Evolutionary conservation across 2,888 invertebrate species (phyloP), one percentile per base, ranked within the genome.

Genomic region (Thymelicus sylvestris): DNA sequence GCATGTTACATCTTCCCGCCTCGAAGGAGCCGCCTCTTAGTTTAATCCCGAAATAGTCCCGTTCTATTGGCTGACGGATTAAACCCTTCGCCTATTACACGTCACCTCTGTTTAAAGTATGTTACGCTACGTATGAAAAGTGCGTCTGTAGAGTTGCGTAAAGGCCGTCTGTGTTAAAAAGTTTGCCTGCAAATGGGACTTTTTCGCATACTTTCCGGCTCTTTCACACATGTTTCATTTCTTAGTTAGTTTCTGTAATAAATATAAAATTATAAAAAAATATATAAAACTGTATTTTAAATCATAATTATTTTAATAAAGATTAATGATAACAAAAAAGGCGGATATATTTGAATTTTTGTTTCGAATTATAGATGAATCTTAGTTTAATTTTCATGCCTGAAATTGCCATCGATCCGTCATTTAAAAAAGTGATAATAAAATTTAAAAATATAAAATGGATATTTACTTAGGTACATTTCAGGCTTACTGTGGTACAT

Each of bases 21-120:
- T 86, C 84, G 78, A 75, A 75, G 78, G 80, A 83, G 83, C 88
- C 89, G 88, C 90, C 90, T 88, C 86, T 84, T 80, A 82, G 74
- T 79, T 80, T 80, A 83, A 83, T 88, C 86, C 86, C 83, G 78
- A 85, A 89, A 87, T 86, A 87, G 83, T 82, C 82, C 80, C 83
- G 65, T 80, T 81, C 82, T 84, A 93, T 93, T 93, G 93, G 93
- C 83, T 79, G 87, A 78, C 76, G 73, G 78, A 79, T 79, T 83
- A 83, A 86, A 85, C 86, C 85, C 81, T 80, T 89, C 83, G 81
- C 85, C 88, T 89, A 89, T 89, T 84, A 87, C 80, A 82, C 81
- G 79, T 80, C 73, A 72, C 73, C 77, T 76, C 76, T 76, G 74
- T 74, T 72, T 74, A 73, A 68, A 75, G 71, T 80, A 78, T 79